Conservation (phyloP, 2,113 vertebrate genomes). For the Gymnorhina tibicen region DNA sequence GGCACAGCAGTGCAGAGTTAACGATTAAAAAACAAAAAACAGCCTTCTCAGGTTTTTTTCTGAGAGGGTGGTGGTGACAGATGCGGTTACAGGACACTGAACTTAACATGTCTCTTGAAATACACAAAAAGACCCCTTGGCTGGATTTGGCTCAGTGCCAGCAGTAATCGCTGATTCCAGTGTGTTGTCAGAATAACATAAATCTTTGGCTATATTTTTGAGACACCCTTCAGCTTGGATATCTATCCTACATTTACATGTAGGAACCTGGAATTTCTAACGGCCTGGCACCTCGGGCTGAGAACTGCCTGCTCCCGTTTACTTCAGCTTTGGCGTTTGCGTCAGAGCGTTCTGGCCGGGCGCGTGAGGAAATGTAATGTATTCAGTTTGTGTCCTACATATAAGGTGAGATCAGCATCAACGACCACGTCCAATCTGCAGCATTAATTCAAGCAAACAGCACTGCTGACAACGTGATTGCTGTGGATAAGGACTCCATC, state of each 20-base stretch:
- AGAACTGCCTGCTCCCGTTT: not conserved
- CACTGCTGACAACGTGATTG: not conserved
- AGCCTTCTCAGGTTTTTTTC: not conserved
- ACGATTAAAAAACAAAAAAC: constrained; percentile 5
- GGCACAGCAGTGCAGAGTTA: not conserved
- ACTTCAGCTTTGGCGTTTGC: not conserved
- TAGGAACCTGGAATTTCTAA: not conserved
- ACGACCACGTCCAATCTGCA: not conserved
- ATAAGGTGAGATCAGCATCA: constrained; percentile 4
- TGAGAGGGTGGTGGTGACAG: not conserved
- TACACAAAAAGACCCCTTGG: not conserved
- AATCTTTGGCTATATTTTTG: not conserved
- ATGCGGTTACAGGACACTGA: not conserved
- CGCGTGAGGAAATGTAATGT: not conserved
- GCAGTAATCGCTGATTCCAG: not conserved
- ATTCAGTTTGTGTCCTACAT: constrained; percentile 15
- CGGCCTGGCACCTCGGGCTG: not conserved
- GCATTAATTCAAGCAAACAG: not conserved
- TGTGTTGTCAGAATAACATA: not conserved
- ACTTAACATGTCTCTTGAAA: not conserved
- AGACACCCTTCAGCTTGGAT: not conserved
- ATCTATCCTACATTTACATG: not conserved
- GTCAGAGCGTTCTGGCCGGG: not conserved
- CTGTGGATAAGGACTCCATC: not conserved
- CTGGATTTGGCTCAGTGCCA: not conserved